These are phyloP conservation scores for Scotopteryx bipunctaria DNA, from an alignment of 2,888 invertebrate species.

Conservation along the genomic window DNA sequence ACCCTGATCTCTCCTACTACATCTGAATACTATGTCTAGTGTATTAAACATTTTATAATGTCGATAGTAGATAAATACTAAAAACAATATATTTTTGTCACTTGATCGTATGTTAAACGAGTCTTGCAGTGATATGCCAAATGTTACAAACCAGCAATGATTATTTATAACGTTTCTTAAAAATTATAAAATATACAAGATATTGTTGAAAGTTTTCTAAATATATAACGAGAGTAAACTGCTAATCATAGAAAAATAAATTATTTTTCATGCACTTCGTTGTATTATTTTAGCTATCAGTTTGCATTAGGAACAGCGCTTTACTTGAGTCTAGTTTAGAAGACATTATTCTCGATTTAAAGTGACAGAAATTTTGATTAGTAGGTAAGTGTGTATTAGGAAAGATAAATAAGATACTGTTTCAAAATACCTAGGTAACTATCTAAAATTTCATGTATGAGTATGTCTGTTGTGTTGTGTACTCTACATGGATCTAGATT, in stretches of 20 bases:
- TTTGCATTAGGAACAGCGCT: no score
- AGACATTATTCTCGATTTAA: no score
- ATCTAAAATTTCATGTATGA: no score
- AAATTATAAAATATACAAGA: slow-evolving; percentile 74
- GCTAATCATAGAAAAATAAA: slow-evolving; percentile 79
- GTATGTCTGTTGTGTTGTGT: not conserved
- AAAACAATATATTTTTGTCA: slow-evolving; percentile 64
- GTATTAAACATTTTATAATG: slow-evolving; percentile 20
- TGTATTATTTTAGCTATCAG: slow-evolving; percentile 61
- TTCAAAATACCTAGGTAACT: no score
- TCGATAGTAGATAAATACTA: slow-evolving; percentile 40
- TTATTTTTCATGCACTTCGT: slow-evolving; percentile 77
- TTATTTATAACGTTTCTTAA: slow-evolving; percentile 78
- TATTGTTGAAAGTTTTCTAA: slow-evolving; percentile 82
- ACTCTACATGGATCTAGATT: not conserved
- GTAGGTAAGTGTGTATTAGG: no score
- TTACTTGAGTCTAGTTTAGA: no score
- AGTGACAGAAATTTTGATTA: no score
- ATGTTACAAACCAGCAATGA: slow-evolving; percentile 77
- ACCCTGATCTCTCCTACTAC: slow-evolving; percentile 33
- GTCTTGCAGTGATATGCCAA: slow-evolving; percentile 82
- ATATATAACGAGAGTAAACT: slow-evolving; percentile 77
- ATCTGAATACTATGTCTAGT: slow-evolving; percentile 26
- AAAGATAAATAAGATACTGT: no score
- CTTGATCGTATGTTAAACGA: slow-evolving; percentile 58